A percentile compares a stretch with the other conserved stretches of the same genome.
Conservation (phyloP, 2,113 vertebrate species). For the Coptodon rendalli region DNA sequence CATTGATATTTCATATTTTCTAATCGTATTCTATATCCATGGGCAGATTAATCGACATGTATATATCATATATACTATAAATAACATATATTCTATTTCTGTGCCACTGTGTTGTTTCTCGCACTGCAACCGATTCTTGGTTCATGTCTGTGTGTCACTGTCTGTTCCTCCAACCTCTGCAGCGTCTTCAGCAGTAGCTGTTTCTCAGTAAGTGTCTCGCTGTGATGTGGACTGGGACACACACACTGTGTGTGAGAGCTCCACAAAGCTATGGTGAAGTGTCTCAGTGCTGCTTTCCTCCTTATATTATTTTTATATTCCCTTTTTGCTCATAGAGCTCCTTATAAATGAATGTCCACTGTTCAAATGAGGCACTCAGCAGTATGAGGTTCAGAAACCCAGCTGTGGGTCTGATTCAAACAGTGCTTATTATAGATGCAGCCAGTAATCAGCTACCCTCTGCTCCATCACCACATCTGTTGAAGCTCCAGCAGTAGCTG, state of each 20-base stretch:
- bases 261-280: accelerated
- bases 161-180: too few relatives aligned
- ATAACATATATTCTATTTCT: neutral
- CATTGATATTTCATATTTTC: neutral
- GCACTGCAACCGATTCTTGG: too few relatives aligned
- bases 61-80: neutral
- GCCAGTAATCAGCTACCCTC: neutral
- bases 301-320: neutral
- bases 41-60: neutral
- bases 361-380: neutral
- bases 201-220: neutral
- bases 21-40: neutral
- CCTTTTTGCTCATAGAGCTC: neutral
- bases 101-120: too few relatives aligned
- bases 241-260: neutral
- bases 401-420: neutral
- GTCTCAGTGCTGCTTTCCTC: neutral
- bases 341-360: neutral
- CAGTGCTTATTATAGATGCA: neutral
- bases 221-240: neutral
- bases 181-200: neutral
- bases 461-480: neutral
- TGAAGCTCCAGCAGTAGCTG: neutral
- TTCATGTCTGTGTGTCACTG: too few relatives aligned
- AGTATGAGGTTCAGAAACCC: neutral